These are phyloP conservation scores for Pagrus major DNA, from an alignment of 2,113 vertebrate species.

Conservation along the genomic window DNA sequence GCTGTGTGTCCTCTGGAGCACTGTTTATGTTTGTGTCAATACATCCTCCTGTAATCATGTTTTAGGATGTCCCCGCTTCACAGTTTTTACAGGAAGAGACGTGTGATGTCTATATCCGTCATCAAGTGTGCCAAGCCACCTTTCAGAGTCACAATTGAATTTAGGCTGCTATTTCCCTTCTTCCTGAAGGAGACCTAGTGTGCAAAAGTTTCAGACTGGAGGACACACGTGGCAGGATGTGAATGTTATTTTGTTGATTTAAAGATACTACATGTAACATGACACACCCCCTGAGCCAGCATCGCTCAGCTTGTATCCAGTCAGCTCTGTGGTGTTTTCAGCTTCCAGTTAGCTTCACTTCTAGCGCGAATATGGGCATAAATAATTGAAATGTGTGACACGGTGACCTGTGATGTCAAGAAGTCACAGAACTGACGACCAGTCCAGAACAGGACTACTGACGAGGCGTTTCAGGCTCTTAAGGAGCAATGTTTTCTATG, in stretches of 20 bases:
- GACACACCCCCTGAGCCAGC: too few relatives aligned
- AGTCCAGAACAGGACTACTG: too few relatives aligned
- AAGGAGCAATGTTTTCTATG: too few relatives aligned
- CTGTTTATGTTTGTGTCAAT: conserved; percentile 55
- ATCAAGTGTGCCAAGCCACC: conserved; percentile 23
- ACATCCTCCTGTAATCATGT: conserved; percentile 61
- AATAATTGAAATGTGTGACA: too few relatives aligned
- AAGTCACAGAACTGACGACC: too few relatives aligned
- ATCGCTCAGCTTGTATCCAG: too few relatives aligned
- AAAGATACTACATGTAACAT: too few relatives aligned
- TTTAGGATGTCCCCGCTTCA: conserved; percentile 42
- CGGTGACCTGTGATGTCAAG: too few relatives aligned
- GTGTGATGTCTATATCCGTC: conserved; percentile 34
- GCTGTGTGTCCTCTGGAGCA: conserved; percentile 66
- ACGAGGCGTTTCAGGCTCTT: too few relatives aligned
- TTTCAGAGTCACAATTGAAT: conserved; percentile 34
- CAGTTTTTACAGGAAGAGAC: conserved; percentile 32
- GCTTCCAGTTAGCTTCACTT: too few relatives aligned
- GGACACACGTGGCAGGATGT: neutral
- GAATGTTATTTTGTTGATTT: neutral
- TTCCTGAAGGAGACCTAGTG: neutral
- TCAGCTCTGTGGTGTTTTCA: too few relatives aligned
- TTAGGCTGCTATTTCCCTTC: conserved; percentile 7
- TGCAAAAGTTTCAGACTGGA: conserved; percentile 13
- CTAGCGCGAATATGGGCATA: too few relatives aligned